Conservation (phyloP, 2,888 invertebrate genomes). For the Odontomyia ornata region DNA sequence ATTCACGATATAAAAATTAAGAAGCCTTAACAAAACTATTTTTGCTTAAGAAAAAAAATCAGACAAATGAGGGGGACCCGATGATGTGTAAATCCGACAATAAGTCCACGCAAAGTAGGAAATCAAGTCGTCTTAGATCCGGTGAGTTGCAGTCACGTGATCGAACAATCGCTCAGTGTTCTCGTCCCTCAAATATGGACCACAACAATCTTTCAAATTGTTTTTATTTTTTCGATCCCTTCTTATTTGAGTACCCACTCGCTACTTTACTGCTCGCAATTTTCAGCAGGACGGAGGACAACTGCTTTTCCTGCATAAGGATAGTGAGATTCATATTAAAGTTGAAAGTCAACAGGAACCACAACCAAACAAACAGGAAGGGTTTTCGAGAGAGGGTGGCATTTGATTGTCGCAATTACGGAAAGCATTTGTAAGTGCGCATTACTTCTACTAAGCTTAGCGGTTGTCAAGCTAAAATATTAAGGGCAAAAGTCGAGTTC, state of each 20-base stretch:
- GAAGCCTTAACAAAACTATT: no score
- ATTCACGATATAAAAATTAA: no score
- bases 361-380: conserved; percentile 1
- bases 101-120: conserved; percentile 16
- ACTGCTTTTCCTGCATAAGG: not conserved
- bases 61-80: no score
- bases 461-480: conserved; percentile 21
- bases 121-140: conserved; percentile 32
- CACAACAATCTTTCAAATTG: conserved; percentile 1
- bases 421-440: conserved; percentile 29
- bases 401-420: conserved; percentile 22
- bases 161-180: not conserved
- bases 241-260: not conserved
- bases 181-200: not conserved
- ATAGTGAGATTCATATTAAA: not conserved
- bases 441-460: conserved; percentile 9
- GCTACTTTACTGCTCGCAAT: not conserved
- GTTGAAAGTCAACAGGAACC: conserved; percentile 3
- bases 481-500: not conserved
- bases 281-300: no score
- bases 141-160: conserved; percentile 34
- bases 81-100: conserved; percentile 35
- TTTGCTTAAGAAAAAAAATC: no score
- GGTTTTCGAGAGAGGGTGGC: conserved; percentile 20
- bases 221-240: not conserved